Percentiles rank a stretch among this genome's conserved stretches.
Conservation (phyloP, 2,888 invertebrate genomes). For the Pseudococcus longispinus region DNA sequence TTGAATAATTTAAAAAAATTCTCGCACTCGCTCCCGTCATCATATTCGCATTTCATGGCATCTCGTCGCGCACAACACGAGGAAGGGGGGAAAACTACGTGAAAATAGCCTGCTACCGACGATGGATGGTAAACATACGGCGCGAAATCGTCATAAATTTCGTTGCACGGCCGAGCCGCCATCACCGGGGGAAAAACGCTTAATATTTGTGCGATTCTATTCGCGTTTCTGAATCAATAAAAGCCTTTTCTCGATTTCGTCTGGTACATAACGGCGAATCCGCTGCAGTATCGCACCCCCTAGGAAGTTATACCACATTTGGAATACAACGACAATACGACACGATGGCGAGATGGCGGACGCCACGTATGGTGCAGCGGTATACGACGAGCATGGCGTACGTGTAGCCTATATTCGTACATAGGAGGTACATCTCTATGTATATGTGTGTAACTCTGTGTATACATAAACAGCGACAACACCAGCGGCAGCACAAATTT, state of each 20-base stretch:
- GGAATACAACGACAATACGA: not conserved
- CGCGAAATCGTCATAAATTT: not conserved
- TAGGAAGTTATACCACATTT: slow-evolving; percentile 14
- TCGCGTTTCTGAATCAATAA: slow-evolving; percentile 28
- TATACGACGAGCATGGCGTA: too few species aligned
- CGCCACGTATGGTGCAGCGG: not conserved
- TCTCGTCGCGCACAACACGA: not conserved
- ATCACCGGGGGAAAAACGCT: not conserved
- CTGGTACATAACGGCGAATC: not conserved
- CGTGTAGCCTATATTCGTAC: not conserved
- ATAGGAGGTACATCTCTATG: not conserved
- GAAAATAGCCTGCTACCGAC: not conserved
- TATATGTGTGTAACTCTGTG: too few species aligned
- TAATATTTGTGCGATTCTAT: slow-evolving; percentile 12
- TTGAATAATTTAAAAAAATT: slow-evolving; percentile 3
- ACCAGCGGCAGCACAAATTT: not conserved
- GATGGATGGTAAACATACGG: not conserved
- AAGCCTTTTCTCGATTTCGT: not conserved
- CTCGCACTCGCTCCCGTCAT: not conserved
- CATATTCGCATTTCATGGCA: not conserved
- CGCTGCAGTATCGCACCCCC: not conserved
- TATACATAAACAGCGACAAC: not conserved
- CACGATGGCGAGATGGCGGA: not conserved
- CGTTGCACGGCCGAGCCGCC: not conserved
- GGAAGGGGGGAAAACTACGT: not conserved